A percentile compares a stretch with the other conserved stretches of the same genome.
phyloP scores from a whole-genome alignment of 2,797 vertebrate species.

The Oryzias sinensis region DNA sequence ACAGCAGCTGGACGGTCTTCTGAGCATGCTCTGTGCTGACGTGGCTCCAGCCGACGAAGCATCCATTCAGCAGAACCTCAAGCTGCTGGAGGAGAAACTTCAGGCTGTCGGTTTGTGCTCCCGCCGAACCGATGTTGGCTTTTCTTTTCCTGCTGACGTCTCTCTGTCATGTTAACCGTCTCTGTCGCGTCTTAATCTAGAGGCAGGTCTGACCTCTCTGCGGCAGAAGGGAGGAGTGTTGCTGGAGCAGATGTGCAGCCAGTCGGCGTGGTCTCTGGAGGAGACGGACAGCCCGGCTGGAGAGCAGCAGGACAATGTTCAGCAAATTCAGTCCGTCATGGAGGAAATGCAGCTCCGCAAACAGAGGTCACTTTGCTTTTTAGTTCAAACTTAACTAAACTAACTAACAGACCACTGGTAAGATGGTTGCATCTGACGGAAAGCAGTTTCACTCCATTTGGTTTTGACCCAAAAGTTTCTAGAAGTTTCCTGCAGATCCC shows the following conservation, averaged over 20 bases:
- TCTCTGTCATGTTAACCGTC: background rate
- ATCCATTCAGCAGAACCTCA: constrained; percentile 95
- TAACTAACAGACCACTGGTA: too few species aligned
- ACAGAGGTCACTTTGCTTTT: constrained; percentile 70
- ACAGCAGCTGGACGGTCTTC: constrained; percentile 93
- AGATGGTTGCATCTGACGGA: too few species aligned
- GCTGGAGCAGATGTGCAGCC: constrained; percentile 92
- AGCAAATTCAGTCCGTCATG: constrained; percentile 95
- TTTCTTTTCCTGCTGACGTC: background rate
- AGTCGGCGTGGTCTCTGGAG: constrained; percentile 87
- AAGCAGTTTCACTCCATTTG: too few species aligned
- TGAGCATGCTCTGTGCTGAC: constrained; percentile 97
- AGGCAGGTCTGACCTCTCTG: constrained; percentile 87
- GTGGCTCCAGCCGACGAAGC: constrained; percentile 94
- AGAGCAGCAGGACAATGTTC: constrained; percentile 92
- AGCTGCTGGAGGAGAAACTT: constrained; percentile 96
- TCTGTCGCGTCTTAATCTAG: constrained; percentile 58
- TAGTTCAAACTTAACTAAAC: too few species aligned
- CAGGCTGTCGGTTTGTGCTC: constrained; percentile 90
- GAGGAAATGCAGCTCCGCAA: constrained; percentile 99
- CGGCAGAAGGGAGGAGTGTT: constrained; percentile 92
- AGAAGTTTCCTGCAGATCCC: too few species aligned
- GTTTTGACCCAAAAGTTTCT: too few species aligned
- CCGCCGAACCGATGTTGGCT: background rate
- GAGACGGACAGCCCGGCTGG: constrained; percentile 87